Conservation (phyloP, 53 echinoderm and acorn worm genomes). For the Pentamera pediparva region DNA sequence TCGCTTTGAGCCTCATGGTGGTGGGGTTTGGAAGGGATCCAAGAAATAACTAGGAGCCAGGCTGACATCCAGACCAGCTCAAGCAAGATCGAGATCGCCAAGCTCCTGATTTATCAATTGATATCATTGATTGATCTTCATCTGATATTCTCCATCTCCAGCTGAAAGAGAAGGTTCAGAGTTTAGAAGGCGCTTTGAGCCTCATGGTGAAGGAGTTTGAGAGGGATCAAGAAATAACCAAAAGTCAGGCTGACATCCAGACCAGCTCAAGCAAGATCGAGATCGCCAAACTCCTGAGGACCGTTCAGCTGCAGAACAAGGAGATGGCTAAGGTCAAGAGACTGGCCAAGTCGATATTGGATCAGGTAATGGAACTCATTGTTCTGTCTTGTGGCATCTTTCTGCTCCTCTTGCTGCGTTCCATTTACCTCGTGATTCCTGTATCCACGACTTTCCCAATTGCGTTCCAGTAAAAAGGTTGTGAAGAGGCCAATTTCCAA, state of each 20-base stretch:
- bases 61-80: conserved; percentile 71
- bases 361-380: conserved; percentile 57
- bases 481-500: too few species aligned
- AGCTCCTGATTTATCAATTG: too few species aligned
- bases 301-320: conserved; percentile 82
- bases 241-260: conserved; percentile 59
- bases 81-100: conserved; percentile 87
- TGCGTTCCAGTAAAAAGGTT: too few species aligned
- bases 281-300: conserved; percentile 89
- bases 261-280: conserved; percentile 83
- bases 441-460: too few species aligned
- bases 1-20: conserved; percentile 84
- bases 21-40: conserved; percentile 88
- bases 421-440: neutral
- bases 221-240: conserved; percentile 65
- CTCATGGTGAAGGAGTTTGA: conserved; percentile 96
- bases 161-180: conserved; percentile 77
- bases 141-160: neutral
- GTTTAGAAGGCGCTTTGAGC: conserved; percentile 78
- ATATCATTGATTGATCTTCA: neutral
- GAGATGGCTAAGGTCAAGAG: conserved; percentile 98
- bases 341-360: conserved; percentile 87
- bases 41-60: conserved; percentile 55
- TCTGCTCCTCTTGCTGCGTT: neutral
- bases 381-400: neutral